phyloP scores from a whole-genome alignment of 2,888 invertebrate species.

The Lacanobia oleracea region DNA sequence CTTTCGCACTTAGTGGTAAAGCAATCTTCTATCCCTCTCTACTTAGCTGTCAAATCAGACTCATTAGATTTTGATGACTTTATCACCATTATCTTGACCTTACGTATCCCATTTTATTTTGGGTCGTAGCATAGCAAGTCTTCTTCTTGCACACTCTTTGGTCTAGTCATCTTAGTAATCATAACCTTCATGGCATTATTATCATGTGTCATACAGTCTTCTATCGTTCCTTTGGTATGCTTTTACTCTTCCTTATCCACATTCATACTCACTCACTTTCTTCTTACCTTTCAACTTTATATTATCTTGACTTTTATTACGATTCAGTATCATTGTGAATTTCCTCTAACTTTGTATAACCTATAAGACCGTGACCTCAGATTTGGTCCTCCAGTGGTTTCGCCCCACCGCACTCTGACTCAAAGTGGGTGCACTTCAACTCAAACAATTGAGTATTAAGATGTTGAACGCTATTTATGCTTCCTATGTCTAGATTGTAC shows the following conservation, averaged over 20 bases:
- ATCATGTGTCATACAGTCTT: neutral
- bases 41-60: too few relatives aligned
- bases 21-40: too few relatives aligned
- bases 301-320: neutral
- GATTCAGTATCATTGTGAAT: neutral
- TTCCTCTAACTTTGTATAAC: slow-evolving; percentile 8
- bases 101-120: neutral
- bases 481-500: slow-evolving; percentile 62
- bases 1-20: too few relatives aligned
- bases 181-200: neutral
- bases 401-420: slow-evolving; percentile 43
- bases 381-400: slow-evolving; percentile 33
- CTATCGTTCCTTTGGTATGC: neutral
- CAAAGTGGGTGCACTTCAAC: slow-evolving; percentile 58
- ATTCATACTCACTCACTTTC: neutral
- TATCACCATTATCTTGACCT: neutral
- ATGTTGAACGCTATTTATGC: slow-evolving; percentile 62
- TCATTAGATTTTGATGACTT: too few relatives aligned
- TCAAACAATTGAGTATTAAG: slow-evolving; percentile 66
- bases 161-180: neutral
- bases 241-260: neutral
- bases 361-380: slow-evolving; percentile 31
- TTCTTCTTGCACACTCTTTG: neutral
- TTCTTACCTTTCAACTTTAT: too few relatives aligned
- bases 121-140: neutral